Base-by-base conservation (phyloP, 2,113 vertebrate genomes). In the Ranitomeya imitator region DNA sequence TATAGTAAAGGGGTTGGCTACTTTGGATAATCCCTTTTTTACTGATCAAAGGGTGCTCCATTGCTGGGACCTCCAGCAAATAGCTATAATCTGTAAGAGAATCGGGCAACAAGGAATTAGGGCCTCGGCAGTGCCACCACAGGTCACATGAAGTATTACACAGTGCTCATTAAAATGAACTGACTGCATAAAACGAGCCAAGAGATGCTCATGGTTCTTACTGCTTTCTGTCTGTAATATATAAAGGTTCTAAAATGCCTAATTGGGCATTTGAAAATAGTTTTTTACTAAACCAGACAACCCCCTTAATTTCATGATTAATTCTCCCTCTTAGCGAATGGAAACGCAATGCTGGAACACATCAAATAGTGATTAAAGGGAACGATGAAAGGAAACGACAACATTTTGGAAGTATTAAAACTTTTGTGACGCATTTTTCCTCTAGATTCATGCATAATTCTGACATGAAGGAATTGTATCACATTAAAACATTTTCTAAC, bases 391-490 rank as follows among this genome's bases (percentile, higher is more conserved):
- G 77, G 52, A 76, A 76, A 76, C 45, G 18, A 52, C 37, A 76
- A 76, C 77, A 79, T 57, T 79, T 79, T 79, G 77, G 52, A 55
- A 23, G 31, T 19, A 65, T 51, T 63, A 65, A 63, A 65, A 65
- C 31, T 51, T 83, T 65, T 9, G 21, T 63, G 14, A 9, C 10
- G 6, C n/a, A 37, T 21, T 63, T 45, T 21, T 7, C 3, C 31
- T 65, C 31, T 65, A 37, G 31, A 65, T 61, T 83, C 31, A 12
- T 65, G 19, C 5, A 2, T 9, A 23, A 26, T n/a, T 23, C 80
- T 14, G 60, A 45, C 26, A 83, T n/a, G 12, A 73, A 73, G 12
- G 71, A 71, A 73, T 71, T 85, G 15, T 37, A 82, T 82, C 63
- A 18, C 73, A 76, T 63, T 61, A 60, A 60, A 63, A 57, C 63